Evolutionary conservation across 2,797 vertebrate species (phyloP), one percentile per base, ranked within the genome.

Genomic region (Cossypha heuglini): DNA sequence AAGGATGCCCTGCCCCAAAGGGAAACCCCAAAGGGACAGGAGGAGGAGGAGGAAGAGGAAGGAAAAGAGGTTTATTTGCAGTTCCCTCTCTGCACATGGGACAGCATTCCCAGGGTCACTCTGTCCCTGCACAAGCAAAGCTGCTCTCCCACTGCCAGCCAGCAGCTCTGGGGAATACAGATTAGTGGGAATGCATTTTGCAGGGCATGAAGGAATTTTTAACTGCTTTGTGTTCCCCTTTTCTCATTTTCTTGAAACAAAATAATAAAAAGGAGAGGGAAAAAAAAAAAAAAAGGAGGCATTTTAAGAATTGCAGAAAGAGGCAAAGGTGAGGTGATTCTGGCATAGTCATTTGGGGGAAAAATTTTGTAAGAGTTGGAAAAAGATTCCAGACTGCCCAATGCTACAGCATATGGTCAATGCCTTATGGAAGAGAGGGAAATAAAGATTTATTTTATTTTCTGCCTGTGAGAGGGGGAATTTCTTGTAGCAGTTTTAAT

Each of bases 61-160:
- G 43, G 63, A 35, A 68, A 73, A 64, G 4, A 8, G 25, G 33
- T 40, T 95, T 21, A 16, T 74, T 16, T 55, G 68, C 63, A 90
- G 75, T 6, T 43, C 42, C 31, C 38, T 38, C 84, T 40, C 88
- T 38, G 57, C 52, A 54, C 48, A 29, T 3, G n/a, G 58, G 66
- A 64, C 51, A 59, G 17, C 51, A 38, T n/a, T 62, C 58, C 86
- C 83, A 46, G 89, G 71, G 77, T 79, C 81, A 69, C 89, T 77
- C 4, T 89, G 96, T 82, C 81, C 93, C 73, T 31, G 19, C 45
- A 19, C 37, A 51, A 38, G 75, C 43, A 89, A 42, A 75, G 62
- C 85, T 91, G 89, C n/a, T 55, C 74, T 73, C 45, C 91, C 77
- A 83, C 69, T 78, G 92, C 59, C 96, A 94, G 58, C 73, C 42